Base-by-base conservation (phyloP, 2,113 vertebrate species). In the Hemibagrus wyckioides region DNA sequence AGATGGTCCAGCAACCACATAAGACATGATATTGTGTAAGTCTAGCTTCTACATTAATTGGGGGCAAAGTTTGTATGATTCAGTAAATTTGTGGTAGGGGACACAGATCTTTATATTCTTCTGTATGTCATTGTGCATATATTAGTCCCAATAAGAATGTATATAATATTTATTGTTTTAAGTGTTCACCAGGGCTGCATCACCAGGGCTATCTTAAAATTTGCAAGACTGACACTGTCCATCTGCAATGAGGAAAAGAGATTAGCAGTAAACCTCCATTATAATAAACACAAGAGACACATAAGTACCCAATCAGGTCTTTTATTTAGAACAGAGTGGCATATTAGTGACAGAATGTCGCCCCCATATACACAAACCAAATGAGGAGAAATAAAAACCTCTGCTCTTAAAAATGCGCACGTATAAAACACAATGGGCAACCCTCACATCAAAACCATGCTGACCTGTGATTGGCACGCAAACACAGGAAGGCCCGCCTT, bases 321-420 rank as follows among this genome's bases (percentile, higher is more conserved):
- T 95, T 95, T 95, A 96, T 95, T 96, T 94, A 94, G 94, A 95
- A 95, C 95, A 96, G 94, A 95, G 94, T 95, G 95, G 95, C 94
- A 95, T 93, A 95, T 95, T 96, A 96, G 95, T 96, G 95, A 95
- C 94, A 95, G 92, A 94, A 94, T 92, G 93, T 93, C 85, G 91
- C 92, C 93, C 93, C 94, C 93, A 92, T 91, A 92, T 94, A 93
- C 93, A 90, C 94, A 90, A 95, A 92, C 93, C 93, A 94, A 94
- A 92, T 92, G 93, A 94, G 94, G 93, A 95, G 92, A 52, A 87
- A 88, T 82, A 95, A 92, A 94, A 88, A 94, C 94, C 93, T 94
- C 94, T 95, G 93, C 92, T 93, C 94, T 95, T 95, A 95, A 95
- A 95, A 96, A 95, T 96, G 94, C 92, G 93, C 94, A 96, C 95